Base-by-base conservation (phyloP, 2,888 invertebrate genomes). In the Tupiocoris notatus region DNA sequence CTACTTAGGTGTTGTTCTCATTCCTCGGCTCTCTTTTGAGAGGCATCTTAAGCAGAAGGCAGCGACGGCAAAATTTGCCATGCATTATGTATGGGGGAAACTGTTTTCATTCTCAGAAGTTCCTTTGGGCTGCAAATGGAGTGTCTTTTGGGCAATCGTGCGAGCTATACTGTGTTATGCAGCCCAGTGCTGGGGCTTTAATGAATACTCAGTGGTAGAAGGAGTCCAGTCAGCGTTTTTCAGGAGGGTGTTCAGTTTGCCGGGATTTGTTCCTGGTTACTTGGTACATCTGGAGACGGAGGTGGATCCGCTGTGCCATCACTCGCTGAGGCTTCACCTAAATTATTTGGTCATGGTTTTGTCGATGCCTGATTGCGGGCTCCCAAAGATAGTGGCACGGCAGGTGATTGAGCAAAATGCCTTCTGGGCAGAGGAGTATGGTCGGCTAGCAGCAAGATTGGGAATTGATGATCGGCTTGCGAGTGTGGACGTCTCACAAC, bases 11-110 rank as follows among this genome's bases (percentile, higher is more conserved):
- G 59, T 70, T 12, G 24, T 9, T 1, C 70, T 70, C 6, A 58
- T 58, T 17, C 70, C 70, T 17, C 66, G 66, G 9, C 66, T 39
- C 6, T 66, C 66, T 6, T 66, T 39, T 39, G 39, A 39, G 12
- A 12, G 6, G 3, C 39, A 39, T 3, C 39, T 39, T 3, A 39
- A 39, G 39, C 39, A 39, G 12, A 39, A 39, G 12, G 39, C 39
- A 12, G 3, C 39, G 6, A 7, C 39, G 3, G 39, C 39, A 39
- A 39, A 39, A 12, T 39, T 39, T 39, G 39, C 39, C 39, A 39
- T 39, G 39, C 3, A 39, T 12, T 39, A 7, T 12, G 39, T 39
- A 3, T 39, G 39, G 39, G 39, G 39, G 6, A 39, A 39, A 12
- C 12, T 39, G 12, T 39, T 39, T 12, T 39, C 39, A 12, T 39